phyloP scores from a whole-genome alignment of 1,140 invertebrate genomes.

The Solenopsis invicta region DNA sequence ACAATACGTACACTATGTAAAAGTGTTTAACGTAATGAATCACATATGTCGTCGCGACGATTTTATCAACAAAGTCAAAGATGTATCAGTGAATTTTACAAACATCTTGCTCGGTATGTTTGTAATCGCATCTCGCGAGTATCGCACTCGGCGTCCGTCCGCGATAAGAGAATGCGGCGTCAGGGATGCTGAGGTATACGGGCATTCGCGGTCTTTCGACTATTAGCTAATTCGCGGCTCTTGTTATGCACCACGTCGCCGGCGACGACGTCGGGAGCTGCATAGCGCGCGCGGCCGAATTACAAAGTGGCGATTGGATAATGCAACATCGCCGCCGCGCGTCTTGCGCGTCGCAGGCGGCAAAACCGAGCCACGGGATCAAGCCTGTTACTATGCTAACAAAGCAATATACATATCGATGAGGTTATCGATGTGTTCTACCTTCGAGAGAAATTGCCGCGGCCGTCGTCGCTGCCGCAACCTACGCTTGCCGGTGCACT shows the following conservation, averaged over 20 bases:
- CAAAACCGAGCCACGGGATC: constrained; percentile 54
- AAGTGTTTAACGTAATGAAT: not conserved
- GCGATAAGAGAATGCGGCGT: constrained; percentile 26
- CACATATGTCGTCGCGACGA: not conserved
- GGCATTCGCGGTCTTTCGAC: constrained; percentile 11
- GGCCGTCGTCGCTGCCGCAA: not conserved
- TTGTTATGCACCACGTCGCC: not conserved
- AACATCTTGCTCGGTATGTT: not conserved
- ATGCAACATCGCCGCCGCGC: constrained; percentile 33
- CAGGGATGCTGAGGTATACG: not conserved
- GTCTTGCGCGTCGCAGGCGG: constrained; percentile 46
- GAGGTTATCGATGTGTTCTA: constrained; percentile 63
- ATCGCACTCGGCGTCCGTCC: not conserved
- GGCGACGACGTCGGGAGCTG: not conserved
- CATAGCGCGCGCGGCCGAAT: constrained; percentile 34
- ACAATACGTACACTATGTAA: not conserved
- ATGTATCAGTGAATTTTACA: not conserved
- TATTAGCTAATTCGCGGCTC: constrained; percentile 40
- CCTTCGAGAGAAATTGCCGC: constrained; percentile 53
- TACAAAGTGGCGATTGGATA: constrained; percentile 60
- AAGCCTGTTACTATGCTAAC: constrained; percentile 65
- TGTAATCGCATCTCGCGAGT: not conserved
- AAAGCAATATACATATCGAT: constrained; percentile 66
- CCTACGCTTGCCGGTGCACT: constrained; percentile 37
- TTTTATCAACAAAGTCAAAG: not conserved